phyloP scores from a whole-genome alignment of 2,888 invertebrate species.

The Drosophila siamana region DNA sequence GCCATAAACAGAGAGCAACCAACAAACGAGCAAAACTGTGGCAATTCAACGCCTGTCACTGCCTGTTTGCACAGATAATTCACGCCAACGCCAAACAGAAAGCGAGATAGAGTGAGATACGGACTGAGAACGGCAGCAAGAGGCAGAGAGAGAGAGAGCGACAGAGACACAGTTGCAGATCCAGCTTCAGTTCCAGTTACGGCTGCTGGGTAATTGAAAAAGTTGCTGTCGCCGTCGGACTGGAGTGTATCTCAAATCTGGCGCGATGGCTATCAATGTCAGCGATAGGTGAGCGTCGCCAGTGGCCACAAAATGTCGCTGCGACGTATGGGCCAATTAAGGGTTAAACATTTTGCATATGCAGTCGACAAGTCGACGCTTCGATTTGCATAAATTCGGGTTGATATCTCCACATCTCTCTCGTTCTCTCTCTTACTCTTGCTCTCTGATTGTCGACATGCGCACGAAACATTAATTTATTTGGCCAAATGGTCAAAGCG shows the following conservation, averaged over 20 bases:
- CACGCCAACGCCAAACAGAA: constrained; percentile 69
- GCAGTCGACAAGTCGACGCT: constrained; percentile 51
- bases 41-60: constrained; percentile 82
- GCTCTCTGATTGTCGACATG: constrained; percentile 39
- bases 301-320: constrained; percentile 59
- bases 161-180: constrained; percentile 10
- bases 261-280: constrained; percentile 76
- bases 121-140: constrained; percentile 5
- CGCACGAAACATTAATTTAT: constrained; percentile 77
- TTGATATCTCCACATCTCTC: constrained; percentile 39
- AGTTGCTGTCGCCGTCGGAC: constrained; percentile 45
- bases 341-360: constrained; percentile 80
- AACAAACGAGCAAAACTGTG: constrained; percentile 46
- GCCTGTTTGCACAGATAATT: constrained; percentile 79
- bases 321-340: constrained; percentile 79
- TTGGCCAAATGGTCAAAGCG: constrained; percentile 49
- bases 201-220: constrained; percentile 72
- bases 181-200: constrained; percentile 29
- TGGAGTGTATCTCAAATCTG: constrained; percentile 55
- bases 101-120: constrained; percentile 1
- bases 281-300: constrained; percentile 67
- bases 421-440: constrained; percentile 1
- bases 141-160: constrained; percentile 21
- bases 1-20: constrained; percentile 57
- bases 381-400: constrained; percentile 79